These are phyloP conservation scores for Strigops habroptila DNA, from an alignment of 2,113 vertebrate genomes.

Conservation along the genomic window DNA sequence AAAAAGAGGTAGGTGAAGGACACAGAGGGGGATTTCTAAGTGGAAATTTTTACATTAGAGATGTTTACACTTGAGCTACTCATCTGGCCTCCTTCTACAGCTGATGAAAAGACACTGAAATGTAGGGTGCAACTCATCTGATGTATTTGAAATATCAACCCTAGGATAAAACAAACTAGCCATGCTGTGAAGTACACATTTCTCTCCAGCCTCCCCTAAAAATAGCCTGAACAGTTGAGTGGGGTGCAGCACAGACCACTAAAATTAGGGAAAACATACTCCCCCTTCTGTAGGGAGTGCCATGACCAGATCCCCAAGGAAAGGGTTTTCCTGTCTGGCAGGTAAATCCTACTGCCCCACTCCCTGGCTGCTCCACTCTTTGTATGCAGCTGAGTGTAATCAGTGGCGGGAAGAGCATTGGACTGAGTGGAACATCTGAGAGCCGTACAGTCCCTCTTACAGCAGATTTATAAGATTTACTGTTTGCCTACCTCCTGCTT, in stretches of 20 bases:
- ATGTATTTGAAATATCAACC: background rate
- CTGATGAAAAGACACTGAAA: background rate
- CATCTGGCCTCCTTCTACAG: background rate
- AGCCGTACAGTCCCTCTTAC: background rate
- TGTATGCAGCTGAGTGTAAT: fast-evolving
- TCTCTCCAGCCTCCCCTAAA: background rate
- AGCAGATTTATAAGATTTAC: background rate
- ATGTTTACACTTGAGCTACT: background rate
- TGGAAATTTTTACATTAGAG: background rate
- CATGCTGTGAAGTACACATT: background rate
- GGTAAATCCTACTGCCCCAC: background rate
- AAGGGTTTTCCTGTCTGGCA: background rate
- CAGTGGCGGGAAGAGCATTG: background rate
- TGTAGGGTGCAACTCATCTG: background rate
- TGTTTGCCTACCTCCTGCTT: background rate
- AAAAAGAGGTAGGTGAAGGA: slow-evolving; percentile 35
- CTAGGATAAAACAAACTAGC: background rate
- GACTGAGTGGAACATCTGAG: background rate
- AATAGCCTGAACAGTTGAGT: background rate
- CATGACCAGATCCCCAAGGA: background rate
- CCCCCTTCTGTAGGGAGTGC: background rate
- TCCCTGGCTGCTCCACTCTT: background rate
- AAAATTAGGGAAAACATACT: fast-evolving
- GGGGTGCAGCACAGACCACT: background rate
- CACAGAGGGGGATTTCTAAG: slow-evolving; percentile 12